A percentile compares a stretch with the other conserved stretches of the same genome.
Evolutionary conservation across 2,797 vertebrate species (phyloP).

Genomic region (Pelochelys cantorii): DNA sequence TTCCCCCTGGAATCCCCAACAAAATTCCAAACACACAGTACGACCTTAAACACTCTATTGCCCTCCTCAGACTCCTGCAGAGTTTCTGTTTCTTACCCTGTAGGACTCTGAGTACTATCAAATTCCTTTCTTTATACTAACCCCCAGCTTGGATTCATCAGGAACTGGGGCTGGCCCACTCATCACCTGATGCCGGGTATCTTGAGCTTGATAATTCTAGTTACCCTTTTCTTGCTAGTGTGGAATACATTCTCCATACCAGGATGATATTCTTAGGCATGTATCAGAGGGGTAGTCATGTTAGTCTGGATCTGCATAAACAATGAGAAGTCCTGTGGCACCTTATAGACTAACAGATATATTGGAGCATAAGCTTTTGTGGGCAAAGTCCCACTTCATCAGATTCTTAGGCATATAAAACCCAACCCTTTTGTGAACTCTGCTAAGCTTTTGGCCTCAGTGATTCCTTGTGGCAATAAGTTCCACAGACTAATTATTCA

Average conservation of each 20-base stretch:
- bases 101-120: not conserved
- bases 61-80: not conserved
- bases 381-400: too few species aligned
- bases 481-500: not conserved
- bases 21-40: not conserved
- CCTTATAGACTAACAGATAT: too few species aligned
- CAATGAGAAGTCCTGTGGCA: too few species aligned
- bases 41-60: too few species aligned
- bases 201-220: not conserved
- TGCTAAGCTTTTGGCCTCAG: not conserved
- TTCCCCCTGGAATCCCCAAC: not conserved
- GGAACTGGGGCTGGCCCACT: not conserved
- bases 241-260: not conserved
- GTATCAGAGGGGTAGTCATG: too few species aligned
- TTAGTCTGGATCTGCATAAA: too few species aligned
- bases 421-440: not conserved
- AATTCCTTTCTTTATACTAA: not conserved
- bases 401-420: not conserved
- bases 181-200: not conserved
- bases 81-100: not conserved
- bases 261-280: not conserved
- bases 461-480: not conserved
- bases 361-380: too few species aligned
- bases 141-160: not conserved
- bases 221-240: not conserved